Percentiles rank a stretch among this genome's conserved stretches.
These are phyloP conservation scores for Dasysyrphus albostriatus DNA, from an alignment of 2,888 invertebrate species.

Conservation along the genomic window DNA sequence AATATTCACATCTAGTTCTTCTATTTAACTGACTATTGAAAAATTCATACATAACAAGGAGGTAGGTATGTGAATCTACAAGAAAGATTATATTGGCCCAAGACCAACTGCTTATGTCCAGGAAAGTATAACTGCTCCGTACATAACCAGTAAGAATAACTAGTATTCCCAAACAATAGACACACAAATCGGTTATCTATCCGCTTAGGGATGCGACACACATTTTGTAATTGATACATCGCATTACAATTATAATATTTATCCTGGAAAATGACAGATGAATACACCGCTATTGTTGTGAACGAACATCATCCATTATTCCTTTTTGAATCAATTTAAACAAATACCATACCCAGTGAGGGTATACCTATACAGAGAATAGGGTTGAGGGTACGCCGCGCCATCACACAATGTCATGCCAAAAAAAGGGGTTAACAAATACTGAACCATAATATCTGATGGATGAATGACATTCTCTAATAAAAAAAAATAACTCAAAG, in stretches of 20 bases:
- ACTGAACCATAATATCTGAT: conserved; percentile 52
- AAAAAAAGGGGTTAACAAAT: conserved; percentile 58
- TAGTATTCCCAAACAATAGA: conserved; percentile 28
- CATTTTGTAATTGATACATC: conserved; percentile 71
- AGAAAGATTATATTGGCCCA: conserved; percentile 8
- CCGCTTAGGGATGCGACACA: conserved; percentile 33
- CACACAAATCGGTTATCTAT: conserved; percentile 33
- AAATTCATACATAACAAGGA: not conserved
- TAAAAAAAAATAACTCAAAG: conserved; percentile 45
- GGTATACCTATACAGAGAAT: not conserved
- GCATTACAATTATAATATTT: conserved; percentile 72
- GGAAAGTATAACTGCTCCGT: not conserved
- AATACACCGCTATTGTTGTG: conserved; percentile 57
- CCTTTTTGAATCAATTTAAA: conserved; percentile 49
- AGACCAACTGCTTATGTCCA: not conserved
- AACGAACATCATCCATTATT: conserved; percentile 32
- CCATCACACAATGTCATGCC: conserved; percentile 38
- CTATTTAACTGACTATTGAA: not conserved
- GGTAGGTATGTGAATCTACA: not conserved
- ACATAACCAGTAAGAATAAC: not conserved
- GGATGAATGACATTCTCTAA: conserved; percentile 58
- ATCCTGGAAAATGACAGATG: conserved; percentile 69
- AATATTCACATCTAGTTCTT: not conserved
- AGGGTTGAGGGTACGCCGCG: conserved; percentile 20
- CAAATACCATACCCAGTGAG: conserved; percentile 26